Percentiles rank a stretch among this genome's conserved stretches.
Conservation (phyloP, 2,113 vertebrate genomes). For the Diadophis punctatus region DNA sequence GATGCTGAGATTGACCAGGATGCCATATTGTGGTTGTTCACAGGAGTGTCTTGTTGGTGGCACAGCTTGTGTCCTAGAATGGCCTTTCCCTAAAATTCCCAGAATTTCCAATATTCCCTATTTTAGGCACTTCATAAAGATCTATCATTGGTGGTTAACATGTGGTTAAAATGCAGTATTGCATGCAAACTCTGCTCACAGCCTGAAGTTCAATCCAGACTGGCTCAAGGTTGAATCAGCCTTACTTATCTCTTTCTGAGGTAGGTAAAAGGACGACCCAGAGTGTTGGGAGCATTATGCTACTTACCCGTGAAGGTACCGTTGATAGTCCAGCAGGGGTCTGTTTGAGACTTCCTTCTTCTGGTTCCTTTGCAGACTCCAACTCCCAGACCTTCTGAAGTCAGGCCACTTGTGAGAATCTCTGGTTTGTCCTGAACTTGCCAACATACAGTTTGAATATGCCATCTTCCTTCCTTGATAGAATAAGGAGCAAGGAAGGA, state of each 20-base stretch:
- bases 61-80: not conserved
- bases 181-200: no score
- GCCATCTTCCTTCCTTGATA: not conserved
- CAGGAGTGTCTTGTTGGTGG: not conserved
- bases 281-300: no score
- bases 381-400: not conserved
- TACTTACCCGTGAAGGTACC: conserved; percentile 30
- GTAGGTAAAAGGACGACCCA: no score
- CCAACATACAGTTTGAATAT: not conserved
- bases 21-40: not conserved
- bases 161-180: no score
- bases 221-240: no score
- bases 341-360: not conserved
- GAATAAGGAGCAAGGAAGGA: not conserved
- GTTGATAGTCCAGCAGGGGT: conserved; percentile 5
- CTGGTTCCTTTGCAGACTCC: not conserved
- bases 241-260: no score
- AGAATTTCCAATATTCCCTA: not conserved
- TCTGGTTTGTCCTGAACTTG: not conserved
- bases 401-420: not conserved
- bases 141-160: not conserved
- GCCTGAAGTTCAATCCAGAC: no score
- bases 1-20: not conserved
- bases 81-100: not conserved
- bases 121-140: not conserved